phyloP scores from a whole-genome alignment of 53 echinoderm and acorn worm species.

The Pentamera pediparva region DNA sequence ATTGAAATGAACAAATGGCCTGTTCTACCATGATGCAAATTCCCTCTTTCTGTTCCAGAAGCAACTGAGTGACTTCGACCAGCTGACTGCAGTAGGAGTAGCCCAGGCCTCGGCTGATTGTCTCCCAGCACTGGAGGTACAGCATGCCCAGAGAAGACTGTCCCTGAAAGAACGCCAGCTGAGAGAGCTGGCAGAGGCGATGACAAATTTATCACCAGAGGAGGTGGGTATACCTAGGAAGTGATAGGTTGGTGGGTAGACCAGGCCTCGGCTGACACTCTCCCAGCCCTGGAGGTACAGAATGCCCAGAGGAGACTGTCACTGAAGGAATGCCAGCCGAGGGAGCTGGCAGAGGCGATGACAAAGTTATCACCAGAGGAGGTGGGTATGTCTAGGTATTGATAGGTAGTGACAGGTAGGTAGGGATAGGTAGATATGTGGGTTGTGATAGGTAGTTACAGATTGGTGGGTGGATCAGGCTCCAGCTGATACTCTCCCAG shows the following conservation, averaged over 20 bases:
- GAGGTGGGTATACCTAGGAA: conserved; percentile 80
- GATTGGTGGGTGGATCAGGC: conserved; percentile 95
- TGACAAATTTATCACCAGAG: conserved; percentile 87
- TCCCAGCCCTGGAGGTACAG: conserved; percentile 77
- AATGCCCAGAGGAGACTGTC: conserved; percentile 86
- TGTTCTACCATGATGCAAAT: no score
- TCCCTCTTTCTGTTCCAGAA: conserved; percentile 44
- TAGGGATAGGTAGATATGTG: no score
- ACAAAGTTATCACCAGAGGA: conserved; percentile 84
- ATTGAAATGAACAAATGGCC: no score
- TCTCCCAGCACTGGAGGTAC: conserved; percentile 76
- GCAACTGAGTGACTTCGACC: conserved; percentile 92
- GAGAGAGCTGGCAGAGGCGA: conserved; percentile 87
- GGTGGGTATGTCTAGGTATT: no score
- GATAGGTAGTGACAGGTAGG: no score
- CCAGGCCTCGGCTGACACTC: conserved; percentile 75
- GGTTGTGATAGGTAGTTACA: no score
- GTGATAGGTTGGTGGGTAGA: no score
- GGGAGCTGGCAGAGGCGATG: conserved; percentile 95
- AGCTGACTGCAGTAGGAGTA: conserved; percentile 55
- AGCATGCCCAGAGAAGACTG: conserved; percentile 83
- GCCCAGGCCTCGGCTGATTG: conserved; percentile 85
- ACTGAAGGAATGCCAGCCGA: conserved; percentile 83
- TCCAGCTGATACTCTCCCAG: conserved; percentile 69
- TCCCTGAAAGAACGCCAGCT: conserved; percentile 91